These are phyloP conservation scores for Drosophila paranaensis DNA, from an alignment of 2,888 invertebrate genomes.

Conservation along the genomic window DNA sequence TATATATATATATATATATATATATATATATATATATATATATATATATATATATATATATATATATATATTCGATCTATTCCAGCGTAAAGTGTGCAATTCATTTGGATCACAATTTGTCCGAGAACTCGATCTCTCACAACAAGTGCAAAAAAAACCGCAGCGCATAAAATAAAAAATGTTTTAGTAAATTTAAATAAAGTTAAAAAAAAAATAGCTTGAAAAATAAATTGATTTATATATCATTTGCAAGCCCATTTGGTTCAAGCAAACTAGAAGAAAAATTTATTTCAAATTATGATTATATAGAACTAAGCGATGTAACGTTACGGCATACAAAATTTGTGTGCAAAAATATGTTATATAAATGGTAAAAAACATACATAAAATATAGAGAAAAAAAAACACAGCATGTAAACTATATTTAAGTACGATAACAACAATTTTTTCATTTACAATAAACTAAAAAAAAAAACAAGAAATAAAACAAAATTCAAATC, in stretches of 20 bases:
- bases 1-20: not conserved
- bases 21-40: slow-evolving; percentile 8
- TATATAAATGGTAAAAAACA: slow-evolving; percentile 56
- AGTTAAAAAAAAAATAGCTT: slow-evolving; percentile 35
- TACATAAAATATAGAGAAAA: slow-evolving; percentile 10
- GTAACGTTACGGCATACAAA: slow-evolving; percentile 65
- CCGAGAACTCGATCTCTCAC: slow-evolving; percentile 44
- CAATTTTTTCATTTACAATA: slow-evolving; percentile 47
- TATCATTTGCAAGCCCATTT: slow-evolving; percentile 52
- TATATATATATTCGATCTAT: slow-evolving; percentile 31
- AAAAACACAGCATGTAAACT: slow-evolving; percentile 51
- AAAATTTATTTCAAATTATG: slow-evolving; percentile 44
- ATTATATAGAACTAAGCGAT: slow-evolving; percentile 59
- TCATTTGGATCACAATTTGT: slow-evolving; percentile 51
- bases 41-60: slow-evolving; percentile 8
- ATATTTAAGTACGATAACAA: slow-evolving; percentile 51
- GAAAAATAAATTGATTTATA: slow-evolving; percentile 42
- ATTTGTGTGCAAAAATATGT: slow-evolving; percentile 44
- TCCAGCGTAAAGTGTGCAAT: slow-evolving; percentile 47
- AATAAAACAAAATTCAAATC: not conserved
- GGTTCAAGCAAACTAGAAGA: slow-evolving; percentile 36
- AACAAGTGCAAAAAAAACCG: slow-evolving; percentile 45
- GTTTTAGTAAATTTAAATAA: slow-evolving; percentile 47
- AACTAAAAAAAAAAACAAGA: slow-evolving; percentile 21
- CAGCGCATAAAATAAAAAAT: slow-evolving; percentile 48